Conservation (phyloP, 2,113 vertebrate genomes). For the Guaruba guarouba region DNA sequence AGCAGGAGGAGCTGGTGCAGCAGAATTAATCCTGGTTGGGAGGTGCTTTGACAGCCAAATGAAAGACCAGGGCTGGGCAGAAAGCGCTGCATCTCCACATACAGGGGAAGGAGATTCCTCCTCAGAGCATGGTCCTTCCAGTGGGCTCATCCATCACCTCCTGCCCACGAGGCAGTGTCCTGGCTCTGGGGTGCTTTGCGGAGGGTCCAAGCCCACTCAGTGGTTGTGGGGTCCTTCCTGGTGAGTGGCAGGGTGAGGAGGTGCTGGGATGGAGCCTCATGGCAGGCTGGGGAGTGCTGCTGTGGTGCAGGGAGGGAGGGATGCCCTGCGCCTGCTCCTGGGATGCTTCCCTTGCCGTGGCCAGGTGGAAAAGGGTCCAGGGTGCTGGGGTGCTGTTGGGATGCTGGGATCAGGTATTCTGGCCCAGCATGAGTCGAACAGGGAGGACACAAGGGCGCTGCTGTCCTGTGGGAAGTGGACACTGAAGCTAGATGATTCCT, state of each 20-base stretch:
- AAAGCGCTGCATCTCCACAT: neutral
- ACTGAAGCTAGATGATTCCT: neutral
- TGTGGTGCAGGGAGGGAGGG: neutral
- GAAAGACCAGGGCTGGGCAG: neutral
- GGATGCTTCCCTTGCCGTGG: neutral
- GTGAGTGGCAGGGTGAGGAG: neutral
- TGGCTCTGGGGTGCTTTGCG: neutral
- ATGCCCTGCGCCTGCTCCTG: neutral
- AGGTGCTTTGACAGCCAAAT: neutral
- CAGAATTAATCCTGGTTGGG: neutral
- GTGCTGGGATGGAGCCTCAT: fast-evolving
- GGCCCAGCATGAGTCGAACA: neutral
- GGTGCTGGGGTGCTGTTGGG: neutral
- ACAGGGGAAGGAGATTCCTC: neutral
- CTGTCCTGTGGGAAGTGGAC: neutral
- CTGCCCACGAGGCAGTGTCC: neutral
- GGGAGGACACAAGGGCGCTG: neutral
- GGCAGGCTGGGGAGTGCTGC: neutral
- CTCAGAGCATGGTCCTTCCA: neutral
- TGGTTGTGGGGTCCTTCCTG: neutral
- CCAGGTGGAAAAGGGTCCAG: neutral
- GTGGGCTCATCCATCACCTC: neutral
- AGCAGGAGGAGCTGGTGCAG: slow-evolving; percentile 5
- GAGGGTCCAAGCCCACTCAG: neutral
- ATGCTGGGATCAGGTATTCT: neutral